A percentile compares a stretch with the other conserved stretches of the same genome.
Conservation (phyloP, 2,113 vertebrate genomes). For the Hymenochirus boettgeri region DNA sequence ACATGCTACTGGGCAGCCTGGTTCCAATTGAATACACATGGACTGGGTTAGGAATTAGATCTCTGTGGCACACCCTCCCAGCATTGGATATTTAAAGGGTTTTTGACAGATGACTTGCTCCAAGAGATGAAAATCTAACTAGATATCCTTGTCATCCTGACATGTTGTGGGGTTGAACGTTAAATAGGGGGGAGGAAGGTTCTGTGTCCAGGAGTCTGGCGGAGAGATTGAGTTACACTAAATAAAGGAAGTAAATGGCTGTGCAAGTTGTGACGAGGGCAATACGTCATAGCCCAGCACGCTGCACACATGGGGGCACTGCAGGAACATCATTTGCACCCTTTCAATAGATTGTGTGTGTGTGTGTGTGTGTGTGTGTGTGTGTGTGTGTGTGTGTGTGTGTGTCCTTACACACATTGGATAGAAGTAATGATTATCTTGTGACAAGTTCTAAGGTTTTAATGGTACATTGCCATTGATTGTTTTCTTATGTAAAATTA, state of each 20-base stretch:
- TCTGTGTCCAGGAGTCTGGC: background rate
- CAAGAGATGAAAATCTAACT: background rate
- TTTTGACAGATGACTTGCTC: constrained; percentile 23
- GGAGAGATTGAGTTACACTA: background rate
- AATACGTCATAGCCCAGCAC: constrained; percentile 15
- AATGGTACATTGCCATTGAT: too few species aligned
- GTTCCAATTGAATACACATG: constrained; percentile 12
- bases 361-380: too few species aligned
- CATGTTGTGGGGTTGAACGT: background rate
- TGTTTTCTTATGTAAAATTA: too few species aligned
- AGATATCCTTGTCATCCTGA: background rate
- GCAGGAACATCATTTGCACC: background rate
- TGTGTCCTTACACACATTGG: too few species aligned
- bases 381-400: too few species aligned
- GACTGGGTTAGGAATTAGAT: constrained; percentile 4
- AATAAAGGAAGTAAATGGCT: background rate
- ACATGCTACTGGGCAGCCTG: background rate
- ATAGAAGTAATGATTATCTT: too few species aligned
- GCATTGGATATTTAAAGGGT: background rate
- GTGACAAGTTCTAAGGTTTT: too few species aligned
- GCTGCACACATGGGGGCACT: background rate
- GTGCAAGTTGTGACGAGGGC: background rate
- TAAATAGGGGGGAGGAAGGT: background rate
- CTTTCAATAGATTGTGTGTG: too few species aligned
- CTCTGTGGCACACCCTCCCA: background rate